Base-by-base conservation (phyloP, 23 tunicate genomes). In the Ascidia mentula region DNA sequence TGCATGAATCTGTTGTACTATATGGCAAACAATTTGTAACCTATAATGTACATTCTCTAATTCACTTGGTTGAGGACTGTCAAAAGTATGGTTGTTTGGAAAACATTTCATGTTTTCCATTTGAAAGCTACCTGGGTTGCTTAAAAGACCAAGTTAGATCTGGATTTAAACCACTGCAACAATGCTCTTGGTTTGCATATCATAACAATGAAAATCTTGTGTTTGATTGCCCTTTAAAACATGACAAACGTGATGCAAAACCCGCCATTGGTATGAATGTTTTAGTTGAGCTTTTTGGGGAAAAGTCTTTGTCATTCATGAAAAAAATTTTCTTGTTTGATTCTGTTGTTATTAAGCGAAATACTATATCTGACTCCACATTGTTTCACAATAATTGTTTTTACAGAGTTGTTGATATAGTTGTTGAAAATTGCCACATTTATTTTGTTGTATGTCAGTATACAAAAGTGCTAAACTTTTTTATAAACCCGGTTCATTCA, bases 31-130 rank as follows among this genome's bases (percentile, higher is more conserved):
- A 22, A 45, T 59, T 82, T 73, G 38, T 82, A 6, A 31, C 71
- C 33, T 82, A 82, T 61, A 82, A 72, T 73, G 86, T 82, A 0
- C 86, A 82, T 32, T 70, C 32, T 59, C 35, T 82, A 36, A 40
- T 82, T 36, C 86, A 82, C 46, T 22, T 82, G 6, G 79, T 73
- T n/a, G 45, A 82, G 59, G 86, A 82, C 35, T 46, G 5, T 74
- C 18, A 24, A 15, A 73, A 26, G 26, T 72, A 70, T 82, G 86
- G 86, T 46, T 45, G 78, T 31, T 82, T 82, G 72, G 79, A 82
- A 70, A 24, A 38, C 59, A 20, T 3, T 53, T 20, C 22, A 20
- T 53, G 65, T 28, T 53, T 53, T 53, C 24, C 65, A 5, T 53
- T 53, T 53, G 65, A 53, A 53, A 53, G 65, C 13, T 53, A 53